Base-by-base conservation (phyloP, 2,113 vertebrate species). In the Gallinago jamesoni region DNA sequence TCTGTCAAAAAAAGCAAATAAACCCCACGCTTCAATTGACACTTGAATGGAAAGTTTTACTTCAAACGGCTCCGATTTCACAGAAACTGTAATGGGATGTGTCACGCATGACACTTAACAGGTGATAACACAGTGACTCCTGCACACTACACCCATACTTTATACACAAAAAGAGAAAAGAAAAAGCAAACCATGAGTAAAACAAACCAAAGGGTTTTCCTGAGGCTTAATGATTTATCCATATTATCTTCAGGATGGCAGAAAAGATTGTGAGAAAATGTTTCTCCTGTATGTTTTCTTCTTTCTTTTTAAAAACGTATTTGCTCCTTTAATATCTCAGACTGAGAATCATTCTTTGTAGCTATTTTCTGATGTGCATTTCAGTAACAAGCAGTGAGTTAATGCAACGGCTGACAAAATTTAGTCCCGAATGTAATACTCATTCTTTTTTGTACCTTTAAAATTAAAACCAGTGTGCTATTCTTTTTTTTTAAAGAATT, bases 21-120 rank as follows among this genome's bases (percentile, higher is more conserved):
- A 87, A 90, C 0, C 21, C 39, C 66, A 52, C 0, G 0, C 48
- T 90, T 90, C 82, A 73, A 9, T 3, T 92, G 88, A 93, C 88
- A 94, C 74, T 68, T 48, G 90, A 95, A 93, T 82, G 53, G 56
- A 10, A 96, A 94, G 68, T 93, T 94, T 84, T 89, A 93, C 84
- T 93, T 94, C 81, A 94, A 95, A 93, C 2, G 0, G 78, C 57
- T 94, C 70, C 1, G 2, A 18, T 90, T 92, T 85, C 85, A 87
- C 9, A 85, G 85, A 72, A 60, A 39, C 75, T 52, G 53, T 53
- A 96, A 91, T 24, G 31, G 69, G 70, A 90, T 73, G 90, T 90
- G 92, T 79, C 95, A 93, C 0, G 0, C 41, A 5, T 68, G 84
- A 89, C 95, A 94, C 84, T 72, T 70, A 72, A 50, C 62, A 93